Conservation (phyloP, 2,797 vertebrate species). For the Paguma larvata region DNA sequence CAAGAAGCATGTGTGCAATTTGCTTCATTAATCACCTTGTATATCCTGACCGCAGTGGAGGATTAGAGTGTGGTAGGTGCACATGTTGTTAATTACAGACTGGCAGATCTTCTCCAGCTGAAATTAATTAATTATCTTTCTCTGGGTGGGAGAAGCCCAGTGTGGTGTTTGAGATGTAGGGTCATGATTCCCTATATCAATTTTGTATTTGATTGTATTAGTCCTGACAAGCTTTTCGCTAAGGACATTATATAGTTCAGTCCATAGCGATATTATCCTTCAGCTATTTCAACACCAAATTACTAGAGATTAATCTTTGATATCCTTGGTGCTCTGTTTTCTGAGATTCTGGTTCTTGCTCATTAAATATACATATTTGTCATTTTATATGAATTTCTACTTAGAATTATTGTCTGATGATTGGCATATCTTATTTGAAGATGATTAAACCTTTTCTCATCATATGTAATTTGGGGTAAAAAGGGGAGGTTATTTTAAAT, state of each 20-base stretch:
- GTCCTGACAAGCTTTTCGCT: conserved; percentile 82
- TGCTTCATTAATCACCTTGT: conserved; percentile 80
- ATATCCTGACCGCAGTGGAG: background rate
- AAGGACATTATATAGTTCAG: conserved; percentile 67
- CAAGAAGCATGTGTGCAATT: conserved; percentile 54
- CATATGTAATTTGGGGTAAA: background rate
- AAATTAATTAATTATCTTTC: conserved; percentile 86
- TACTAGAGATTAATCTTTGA: conserved; percentile 63
- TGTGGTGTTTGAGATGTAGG: conserved; percentile 76
- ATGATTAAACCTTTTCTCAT: background rate
- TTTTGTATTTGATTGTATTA: conserved; percentile 79
- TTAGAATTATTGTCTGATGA: conserved; percentile 31
- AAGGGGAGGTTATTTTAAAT: background rate
- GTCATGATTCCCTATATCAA: conserved; percentile 81
- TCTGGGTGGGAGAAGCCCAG: conserved; percentile 76
- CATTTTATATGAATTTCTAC: background rate
- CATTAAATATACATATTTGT: conserved; percentile 26
- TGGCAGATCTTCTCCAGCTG: conserved; percentile 75
- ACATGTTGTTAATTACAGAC: conserved; percentile 85
- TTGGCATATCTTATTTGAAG: conserved; percentile 52
- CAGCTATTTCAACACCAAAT: conserved; percentile 61
- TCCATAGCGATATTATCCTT: conserved; percentile 56
- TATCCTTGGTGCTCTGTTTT: conserved; percentile 15
- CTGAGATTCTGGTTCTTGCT: background rate
- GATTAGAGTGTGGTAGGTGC: conserved; percentile 54